Evolutionary conservation across 2,797 vertebrate species (phyloP), one percentile per base, ranked within the genome.

Genomic region (Enteromius trimaculatus): DNA sequence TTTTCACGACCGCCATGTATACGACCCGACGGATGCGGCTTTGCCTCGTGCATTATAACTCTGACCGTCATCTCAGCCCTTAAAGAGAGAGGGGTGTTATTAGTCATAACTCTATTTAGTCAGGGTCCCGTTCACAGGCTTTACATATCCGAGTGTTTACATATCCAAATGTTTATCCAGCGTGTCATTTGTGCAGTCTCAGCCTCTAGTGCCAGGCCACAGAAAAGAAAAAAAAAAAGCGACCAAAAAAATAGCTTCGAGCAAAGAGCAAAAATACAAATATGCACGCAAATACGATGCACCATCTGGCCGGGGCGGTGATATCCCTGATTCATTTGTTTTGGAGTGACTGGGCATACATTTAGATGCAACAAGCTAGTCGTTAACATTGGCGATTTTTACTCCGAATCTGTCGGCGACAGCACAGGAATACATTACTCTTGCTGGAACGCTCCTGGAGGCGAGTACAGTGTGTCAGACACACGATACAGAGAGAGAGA

Each of bases 1-100:
- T 88, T 91, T 91, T 92, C 92, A 92, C 92, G 92, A 92, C 88
- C 86, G 88, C 89, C 87, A 87, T 89, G 89, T 88, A 88, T 90
- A 91, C 83, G 85, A 75, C 37, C 53, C 82, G 51, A 79, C 83
- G 90, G 89, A 88, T 88, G 86, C 80, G 85, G 81, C 85, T 85
- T 34, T 42, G 29, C 9, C 53, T 19, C 62, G 68, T 74, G 75
- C 49, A 37, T 88, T 83, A 70, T 26, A 68, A 65, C 66, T 79
- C 49, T 58, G 64, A 55, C 23, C 71, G 37, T 62, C 72, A 82
- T 16, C n/a, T 0, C 42, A 23, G 26, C 64, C 2, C 70, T 51
- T 60, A 44, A 76, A 31, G 64, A 60, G 34, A 60, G 34, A 78
- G 66, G 62, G 71, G 79, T 83, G 62, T 83, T 77, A 84, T 88